A percentile compares a stretch with the other conserved stretches of the same genome.
Conservation (phyloP, 2,888 invertebrate genomes). For the Villa cingulata region DNA sequence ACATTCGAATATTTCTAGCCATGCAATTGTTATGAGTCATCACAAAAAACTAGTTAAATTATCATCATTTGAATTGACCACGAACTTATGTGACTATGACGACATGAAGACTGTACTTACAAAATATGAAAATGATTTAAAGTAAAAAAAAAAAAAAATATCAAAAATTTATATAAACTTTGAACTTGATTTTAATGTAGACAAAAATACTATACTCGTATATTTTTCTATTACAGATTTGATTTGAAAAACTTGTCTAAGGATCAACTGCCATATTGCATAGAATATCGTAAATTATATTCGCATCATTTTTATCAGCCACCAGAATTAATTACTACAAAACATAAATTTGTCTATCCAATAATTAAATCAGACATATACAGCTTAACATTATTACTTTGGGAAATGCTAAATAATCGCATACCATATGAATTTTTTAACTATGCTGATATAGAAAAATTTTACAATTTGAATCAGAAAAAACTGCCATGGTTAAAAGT, state of each 20-base stretch:
- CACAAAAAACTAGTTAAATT: slow-evolving; percentile 33
- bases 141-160: too few species aligned
- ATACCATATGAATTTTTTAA: slow-evolving; percentile 15
- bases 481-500: slow-evolving; percentile 12
- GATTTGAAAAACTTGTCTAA: background rate
- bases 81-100: background rate
- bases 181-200: too few species aligned
- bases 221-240: too few species aligned
- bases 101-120: background rate
- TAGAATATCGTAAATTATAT: slow-evolving; percentile 14
- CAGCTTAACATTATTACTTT: slow-evolving; percentile 14
- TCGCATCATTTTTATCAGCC: slow-evolving; percentile 15
- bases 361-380: slow-evolving; percentile 14
- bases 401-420: slow-evolving; percentile 16
- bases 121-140: too few species aligned
- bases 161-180: too few species aligned
- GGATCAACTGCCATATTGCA: slow-evolving; percentile 11
- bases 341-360: slow-evolving; percentile 14
- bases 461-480: slow-evolving; percentile 8
- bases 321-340: slow-evolving; percentile 13
- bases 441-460: slow-evolving; percentile 13
- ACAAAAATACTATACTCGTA: too few species aligned
- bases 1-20: slow-evolving; percentile 38
- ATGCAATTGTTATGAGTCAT: slow-evolving; percentile 32
- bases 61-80: slow-evolving; percentile 33